Evolutionary conservation across 37 sponge, comb jelly and placozoan genomes (phyloP).

Genomic region (Haliclona indistincta): DNA sequence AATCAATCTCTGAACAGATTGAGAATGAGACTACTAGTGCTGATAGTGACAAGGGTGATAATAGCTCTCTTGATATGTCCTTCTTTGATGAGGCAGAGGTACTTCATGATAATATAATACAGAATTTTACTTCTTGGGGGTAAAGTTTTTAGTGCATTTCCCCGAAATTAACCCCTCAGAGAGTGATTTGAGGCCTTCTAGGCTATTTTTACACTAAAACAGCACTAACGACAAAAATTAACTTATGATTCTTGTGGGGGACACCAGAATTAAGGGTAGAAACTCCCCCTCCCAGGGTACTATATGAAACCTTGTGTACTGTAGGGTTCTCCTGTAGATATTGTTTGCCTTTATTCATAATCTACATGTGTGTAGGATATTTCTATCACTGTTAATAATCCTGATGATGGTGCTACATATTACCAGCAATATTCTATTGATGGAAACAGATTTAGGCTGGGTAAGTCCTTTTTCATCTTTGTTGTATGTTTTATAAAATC

Average conservation of each 20-base stretch:
- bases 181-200: too few relatives aligned
- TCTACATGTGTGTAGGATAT: background rate
- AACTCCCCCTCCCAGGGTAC: too few relatives aligned
- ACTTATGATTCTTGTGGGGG: background rate
- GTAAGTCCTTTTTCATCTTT: constrained; percentile 27
- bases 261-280: background rate
- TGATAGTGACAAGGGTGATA: background rate
- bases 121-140: background rate
- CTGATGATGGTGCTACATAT: constrained; percentile 49
- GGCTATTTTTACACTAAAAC: background rate
- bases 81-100: constrained; percentile 9
- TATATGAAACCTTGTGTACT: too few relatives aligned
- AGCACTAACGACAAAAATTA: background rate
- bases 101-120: background rate
- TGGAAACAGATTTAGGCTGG: constrained; percentile 60
- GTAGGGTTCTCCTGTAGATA: background rate
- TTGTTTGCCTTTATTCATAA: background rate
- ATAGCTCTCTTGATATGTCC: constrained; percentile 22
- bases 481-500: background rate
- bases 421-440: constrained; percentile 84
- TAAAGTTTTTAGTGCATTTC: background rate
- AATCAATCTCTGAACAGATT: background rate
- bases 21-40: background rate
- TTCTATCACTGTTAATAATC: constrained; percentile 11
- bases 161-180: background rate